These are phyloP conservation scores for Aphelocoma californica DNA, from an alignment of 2,797 vertebrate species.

Conservation along the genomic window DNA sequence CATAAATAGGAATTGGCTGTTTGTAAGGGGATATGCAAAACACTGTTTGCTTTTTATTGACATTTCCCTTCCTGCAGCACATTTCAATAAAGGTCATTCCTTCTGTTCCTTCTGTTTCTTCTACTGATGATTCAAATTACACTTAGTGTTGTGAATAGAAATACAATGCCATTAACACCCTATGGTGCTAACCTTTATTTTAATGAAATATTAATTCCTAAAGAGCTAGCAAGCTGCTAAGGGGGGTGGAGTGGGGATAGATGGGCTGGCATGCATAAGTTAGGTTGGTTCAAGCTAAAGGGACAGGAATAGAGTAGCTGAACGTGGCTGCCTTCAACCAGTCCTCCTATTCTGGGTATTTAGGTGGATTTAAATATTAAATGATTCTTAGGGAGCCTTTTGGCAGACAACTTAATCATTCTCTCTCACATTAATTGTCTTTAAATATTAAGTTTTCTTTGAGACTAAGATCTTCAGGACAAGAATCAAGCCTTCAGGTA, in stretches of 20 bases:
- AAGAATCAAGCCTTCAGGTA: neutral
- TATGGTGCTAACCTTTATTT: constrained; percentile 52
- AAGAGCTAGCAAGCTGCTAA: neutral
- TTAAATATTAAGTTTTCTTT: constrained; percentile 22
- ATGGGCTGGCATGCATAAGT: neutral
- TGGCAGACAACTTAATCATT: neutral
- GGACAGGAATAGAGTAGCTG: neutral
- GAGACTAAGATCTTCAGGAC: neutral
- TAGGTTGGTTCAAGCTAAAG: neutral
- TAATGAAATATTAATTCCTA: constrained; percentile 55
- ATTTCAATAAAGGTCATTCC: constrained; percentile 56
- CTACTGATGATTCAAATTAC: constrained; percentile 55
- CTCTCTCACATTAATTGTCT: neutral
- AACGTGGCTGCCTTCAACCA: neutral
- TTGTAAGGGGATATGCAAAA: constrained; percentile 47
- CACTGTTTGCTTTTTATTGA: constrained; percentile 35
- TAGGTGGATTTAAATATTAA: constrained; percentile 26
- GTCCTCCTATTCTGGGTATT: neutral
- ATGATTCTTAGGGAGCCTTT: neutral
- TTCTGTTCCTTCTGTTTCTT: constrained; percentile 42
- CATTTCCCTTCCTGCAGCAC: constrained; percentile 42
- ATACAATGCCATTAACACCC: constrained; percentile 39
- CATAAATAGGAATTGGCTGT: constrained; percentile 27
- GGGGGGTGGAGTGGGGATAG: accelerated
- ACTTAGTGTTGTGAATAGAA: constrained; percentile 14